These are phyloP conservation scores for Cryptocheilus praepositus DNA, from an alignment of 2,888 invertebrate genomes.

Conservation along the genomic window DNA sequence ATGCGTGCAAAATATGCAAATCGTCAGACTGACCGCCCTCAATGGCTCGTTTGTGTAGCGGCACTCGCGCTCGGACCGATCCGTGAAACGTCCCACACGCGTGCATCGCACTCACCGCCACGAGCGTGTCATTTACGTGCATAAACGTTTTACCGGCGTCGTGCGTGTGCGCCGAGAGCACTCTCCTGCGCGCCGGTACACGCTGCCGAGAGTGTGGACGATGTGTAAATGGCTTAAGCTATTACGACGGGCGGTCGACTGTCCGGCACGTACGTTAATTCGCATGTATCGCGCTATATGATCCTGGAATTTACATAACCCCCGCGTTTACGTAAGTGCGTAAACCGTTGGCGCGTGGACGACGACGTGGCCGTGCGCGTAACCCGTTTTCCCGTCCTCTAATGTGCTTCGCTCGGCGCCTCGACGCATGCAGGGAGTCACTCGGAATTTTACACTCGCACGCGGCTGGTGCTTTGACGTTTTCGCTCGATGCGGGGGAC, in stretches of 20 bases:
- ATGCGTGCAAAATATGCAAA: constrained; percentile 50
- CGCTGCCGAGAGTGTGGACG: constrained; percentile 37
- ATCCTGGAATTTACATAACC: constrained; percentile 64
- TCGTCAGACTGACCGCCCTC: constrained; percentile 44
- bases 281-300: constrained; percentile 58
- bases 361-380: neutral
- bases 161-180: neutral
- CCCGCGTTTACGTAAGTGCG: constrained; percentile 45
- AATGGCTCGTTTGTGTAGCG: constrained; percentile 46
- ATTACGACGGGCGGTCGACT: constrained; percentile 45
- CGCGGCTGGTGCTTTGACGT: neutral
- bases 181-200: neutral
- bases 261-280: constrained; percentile 61
- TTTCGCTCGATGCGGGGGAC: no score
- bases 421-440: neutral
- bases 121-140: no score
- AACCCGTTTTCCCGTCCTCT: constrained; percentile 10
- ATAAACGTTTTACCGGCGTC: no score
- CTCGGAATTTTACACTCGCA: neutral
- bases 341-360: constrained; percentile 24
- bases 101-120: no score
- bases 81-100: no score
- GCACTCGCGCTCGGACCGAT: no score
- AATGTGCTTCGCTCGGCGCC: no score
- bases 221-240: constrained; percentile 59